phyloP scores from a whole-genome alignment of 2,113 vertebrate genomes.

The Phrynosoma blainvillii region DNA sequence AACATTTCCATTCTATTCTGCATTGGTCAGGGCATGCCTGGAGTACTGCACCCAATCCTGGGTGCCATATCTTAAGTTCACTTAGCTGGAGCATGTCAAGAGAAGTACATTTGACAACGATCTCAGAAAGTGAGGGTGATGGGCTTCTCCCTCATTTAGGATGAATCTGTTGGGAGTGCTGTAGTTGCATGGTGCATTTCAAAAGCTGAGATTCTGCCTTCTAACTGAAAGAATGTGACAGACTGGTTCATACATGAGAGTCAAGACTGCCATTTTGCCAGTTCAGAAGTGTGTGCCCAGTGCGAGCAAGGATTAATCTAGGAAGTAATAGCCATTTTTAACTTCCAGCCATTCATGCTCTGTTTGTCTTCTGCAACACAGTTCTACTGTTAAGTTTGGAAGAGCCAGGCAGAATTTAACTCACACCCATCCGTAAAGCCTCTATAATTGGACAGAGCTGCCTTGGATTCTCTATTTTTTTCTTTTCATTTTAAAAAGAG shows the following conservation, averaged over 20 bases:
- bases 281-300: background rate
- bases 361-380: background rate
- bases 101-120: background rate
- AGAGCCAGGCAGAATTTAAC: background rate
- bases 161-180: no score
- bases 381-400: background rate
- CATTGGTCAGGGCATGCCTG: background rate
- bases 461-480: background rate
- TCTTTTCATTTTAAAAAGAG: background rate
- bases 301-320: background rate
- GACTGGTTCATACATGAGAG: background rate
- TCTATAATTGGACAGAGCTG: background rate
- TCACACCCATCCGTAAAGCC: background rate
- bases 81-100: no score
- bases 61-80: background rate
- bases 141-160: background rate
- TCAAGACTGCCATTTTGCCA: background rate
- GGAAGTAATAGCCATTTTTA: background rate
- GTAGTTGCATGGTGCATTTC: no score
- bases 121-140: background rate
- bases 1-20: background rate
- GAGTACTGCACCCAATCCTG: background rate
- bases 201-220: background rate
- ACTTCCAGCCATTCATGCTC: background rate
- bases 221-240: background rate